Conservation (phyloP, 2,888 invertebrate species). For the Agonopterix subpropinquella region DNA sequence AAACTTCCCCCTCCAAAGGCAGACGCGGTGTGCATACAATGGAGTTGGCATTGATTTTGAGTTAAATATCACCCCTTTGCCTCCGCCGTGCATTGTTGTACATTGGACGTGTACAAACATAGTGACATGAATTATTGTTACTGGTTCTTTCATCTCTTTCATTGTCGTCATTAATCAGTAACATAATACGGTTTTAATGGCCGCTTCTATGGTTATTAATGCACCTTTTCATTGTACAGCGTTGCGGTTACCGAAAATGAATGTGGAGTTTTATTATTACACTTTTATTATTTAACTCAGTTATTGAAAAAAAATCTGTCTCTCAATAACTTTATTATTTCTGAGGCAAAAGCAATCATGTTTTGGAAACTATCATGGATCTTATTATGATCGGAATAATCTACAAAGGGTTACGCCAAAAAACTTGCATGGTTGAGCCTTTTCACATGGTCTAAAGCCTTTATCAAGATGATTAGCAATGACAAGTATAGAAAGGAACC, state of each 20-base stretch:
- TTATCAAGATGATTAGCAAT: not conserved
- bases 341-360: no score
- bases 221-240: no score
- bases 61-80: conserved; percentile 65
- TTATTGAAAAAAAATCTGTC: no score
- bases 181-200: conserved; percentile 24
- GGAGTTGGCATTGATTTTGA: conserved; percentile 68
- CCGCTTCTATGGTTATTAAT: no score
- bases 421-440: no score
- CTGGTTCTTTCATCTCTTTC: conserved; percentile 49
- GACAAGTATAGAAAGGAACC: conserved; percentile 1
- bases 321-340: no score
- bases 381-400: no score
- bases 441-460: not conserved
- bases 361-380: no score
- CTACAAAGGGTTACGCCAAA: no score
- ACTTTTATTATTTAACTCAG: no score
- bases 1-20: conserved; percentile 47
- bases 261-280: no score
- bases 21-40: conserved; percentile 67
- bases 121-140: conserved; percentile 59
- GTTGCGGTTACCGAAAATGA: no score
- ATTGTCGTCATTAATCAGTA: conserved; percentile 45
- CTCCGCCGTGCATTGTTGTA: conserved; percentile 33
- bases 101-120: conserved; percentile 49